Evolutionary conservation across 2,888 invertebrate species (phyloP).

Genomic region (Tethea ocularis): DNA sequence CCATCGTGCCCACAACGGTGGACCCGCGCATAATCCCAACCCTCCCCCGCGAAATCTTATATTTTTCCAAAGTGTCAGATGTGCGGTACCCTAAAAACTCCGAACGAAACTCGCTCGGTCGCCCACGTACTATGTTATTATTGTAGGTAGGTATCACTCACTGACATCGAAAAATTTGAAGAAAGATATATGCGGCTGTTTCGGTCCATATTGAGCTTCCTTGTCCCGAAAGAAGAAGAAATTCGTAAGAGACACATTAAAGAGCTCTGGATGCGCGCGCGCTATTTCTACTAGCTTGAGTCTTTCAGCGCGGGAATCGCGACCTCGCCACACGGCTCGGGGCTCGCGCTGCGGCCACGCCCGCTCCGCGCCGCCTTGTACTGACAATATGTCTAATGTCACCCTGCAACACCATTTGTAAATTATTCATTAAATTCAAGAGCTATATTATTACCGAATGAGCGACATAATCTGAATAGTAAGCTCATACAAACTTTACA

Average conservation of each 20-base stretch:
- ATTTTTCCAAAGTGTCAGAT: no score
- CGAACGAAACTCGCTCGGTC: not conserved
- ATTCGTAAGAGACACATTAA: constrained; percentile 96
- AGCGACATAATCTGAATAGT: no score
- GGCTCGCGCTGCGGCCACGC: constrained; percentile 89
- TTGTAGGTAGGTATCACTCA: constrained; percentile 25
- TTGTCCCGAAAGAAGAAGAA: constrained; percentile 97
- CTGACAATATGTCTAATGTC: constrained; percentile 94
- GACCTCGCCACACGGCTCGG: constrained; percentile 95
- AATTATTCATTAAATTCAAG: not conserved
- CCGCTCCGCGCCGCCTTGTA: constrained; percentile 90
- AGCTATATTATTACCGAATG: no score
- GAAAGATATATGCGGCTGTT: constrained; percentile 92
- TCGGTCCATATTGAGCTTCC: constrained; percentile 93
- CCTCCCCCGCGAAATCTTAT: no score
- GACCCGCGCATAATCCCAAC: no score
- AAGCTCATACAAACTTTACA: no score
- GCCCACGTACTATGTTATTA: no score
- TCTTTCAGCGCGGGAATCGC: constrained; percentile 94
- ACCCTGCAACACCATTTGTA: constrained; percentile 84
- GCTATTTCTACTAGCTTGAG: constrained; percentile 92
- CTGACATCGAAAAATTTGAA: constrained; percentile 97
- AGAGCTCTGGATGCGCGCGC: constrained; percentile 86
- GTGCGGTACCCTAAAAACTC: no score
- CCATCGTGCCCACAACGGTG: no score